These are phyloP conservation scores for Caretta caretta DNA, from an alignment of 2,113 vertebrate species.

Conservation along the genomic window DNA sequence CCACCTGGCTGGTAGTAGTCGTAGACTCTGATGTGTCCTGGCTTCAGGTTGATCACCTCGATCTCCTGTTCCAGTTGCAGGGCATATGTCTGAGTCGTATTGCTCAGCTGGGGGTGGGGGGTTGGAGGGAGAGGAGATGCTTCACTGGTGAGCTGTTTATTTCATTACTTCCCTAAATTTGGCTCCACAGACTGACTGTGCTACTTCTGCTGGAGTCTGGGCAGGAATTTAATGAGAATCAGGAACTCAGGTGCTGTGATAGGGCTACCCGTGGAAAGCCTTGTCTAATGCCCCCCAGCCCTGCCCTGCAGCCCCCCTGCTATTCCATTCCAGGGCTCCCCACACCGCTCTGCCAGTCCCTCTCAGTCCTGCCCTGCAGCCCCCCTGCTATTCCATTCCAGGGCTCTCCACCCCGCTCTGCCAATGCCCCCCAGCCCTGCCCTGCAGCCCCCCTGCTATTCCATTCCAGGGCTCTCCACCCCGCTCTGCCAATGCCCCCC, in stretches of 20 bases:
- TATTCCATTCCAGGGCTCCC: neutral
- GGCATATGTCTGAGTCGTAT: constrained; percentile 60
- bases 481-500: too few relatives aligned
- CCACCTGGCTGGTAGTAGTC: constrained; percentile 90
- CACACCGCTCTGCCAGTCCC: neutral
- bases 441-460: too few relatives aligned
- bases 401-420: too few relatives aligned
- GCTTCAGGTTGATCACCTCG: constrained; percentile 84
- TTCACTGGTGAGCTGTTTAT: neutral
- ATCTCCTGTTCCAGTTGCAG: constrained; percentile 78
- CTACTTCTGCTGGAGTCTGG: neutral
- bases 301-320: neutral
- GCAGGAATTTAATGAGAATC: neutral
- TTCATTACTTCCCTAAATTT: neutral
- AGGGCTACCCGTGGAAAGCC: neutral
- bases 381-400: neutral
- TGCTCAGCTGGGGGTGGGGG: constrained; percentile 52
- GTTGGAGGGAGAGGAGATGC: neutral
- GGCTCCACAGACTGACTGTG: neutral
- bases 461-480: too few relatives aligned
- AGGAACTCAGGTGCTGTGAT: neutral
- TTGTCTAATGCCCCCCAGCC: neutral
- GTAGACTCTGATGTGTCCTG: constrained; percentile 86
- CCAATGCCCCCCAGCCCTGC: too few relatives aligned
- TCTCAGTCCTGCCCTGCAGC: neutral